Evolutionary conservation across 1,140 invertebrate species (phyloP).

Genomic region (Lerema accius): DNA sequence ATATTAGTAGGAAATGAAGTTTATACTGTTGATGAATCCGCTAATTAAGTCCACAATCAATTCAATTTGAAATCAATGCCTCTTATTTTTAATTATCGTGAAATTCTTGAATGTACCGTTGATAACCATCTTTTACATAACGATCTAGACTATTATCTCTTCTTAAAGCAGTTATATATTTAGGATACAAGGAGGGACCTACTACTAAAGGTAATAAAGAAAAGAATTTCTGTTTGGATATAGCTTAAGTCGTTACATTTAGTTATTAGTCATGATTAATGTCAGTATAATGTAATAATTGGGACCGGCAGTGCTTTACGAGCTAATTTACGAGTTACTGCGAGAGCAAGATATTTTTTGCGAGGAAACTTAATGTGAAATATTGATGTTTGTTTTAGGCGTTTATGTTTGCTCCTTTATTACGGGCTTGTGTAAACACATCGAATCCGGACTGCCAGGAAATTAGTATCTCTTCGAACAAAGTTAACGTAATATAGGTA

Average conservation of each 20-base stretch:
- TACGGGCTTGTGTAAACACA: slow-evolving; percentile 51
- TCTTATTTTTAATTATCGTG: too few relatives aligned
- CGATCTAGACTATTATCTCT: too few relatives aligned
- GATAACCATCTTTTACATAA: too few relatives aligned
- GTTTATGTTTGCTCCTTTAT: slow-evolving; percentile 59
- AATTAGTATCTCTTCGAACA: slow-evolving; percentile 37
- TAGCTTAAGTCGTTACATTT: slow-evolving; percentile 6
- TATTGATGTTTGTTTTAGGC: slow-evolving; percentile 61
- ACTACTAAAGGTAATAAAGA: too few relatives aligned
- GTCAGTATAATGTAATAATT: slow-evolving; percentile 67
- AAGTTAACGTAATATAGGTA: background rate
- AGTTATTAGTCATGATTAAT: slow-evolving; percentile 69
- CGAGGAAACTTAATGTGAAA: slow-evolving; percentile 61
- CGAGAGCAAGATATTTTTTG: slow-evolving; percentile 60
- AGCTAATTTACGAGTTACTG: slow-evolving; percentile 66
- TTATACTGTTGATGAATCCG: too few relatives aligned
- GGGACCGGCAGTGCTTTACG: slow-evolving; percentile 58
- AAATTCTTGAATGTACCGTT: too few relatives aligned
- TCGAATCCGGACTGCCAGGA: slow-evolving; percentile 39
- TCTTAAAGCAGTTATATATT: too few relatives aligned
- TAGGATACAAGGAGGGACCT: too few relatives aligned
- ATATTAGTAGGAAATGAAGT: too few relatives aligned
- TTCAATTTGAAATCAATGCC: too few relatives aligned
- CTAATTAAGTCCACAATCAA: too few relatives aligned
- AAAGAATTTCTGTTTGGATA: background rate